Conservation (phyloP, 1,140 invertebrate species). For the Chymomyza costata region DNA sequence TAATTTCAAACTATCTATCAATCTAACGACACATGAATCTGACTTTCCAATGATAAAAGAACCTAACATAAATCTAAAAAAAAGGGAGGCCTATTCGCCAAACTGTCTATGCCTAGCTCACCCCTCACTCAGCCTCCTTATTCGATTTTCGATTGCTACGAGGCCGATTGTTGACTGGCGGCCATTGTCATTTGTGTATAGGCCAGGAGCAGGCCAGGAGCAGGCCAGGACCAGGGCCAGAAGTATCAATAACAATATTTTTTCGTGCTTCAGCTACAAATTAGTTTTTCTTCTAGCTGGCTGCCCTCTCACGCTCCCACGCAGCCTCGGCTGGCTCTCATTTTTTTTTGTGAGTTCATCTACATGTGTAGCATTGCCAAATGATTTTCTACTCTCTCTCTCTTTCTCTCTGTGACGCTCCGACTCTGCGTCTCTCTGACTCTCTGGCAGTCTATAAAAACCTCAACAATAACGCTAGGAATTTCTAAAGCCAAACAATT, state of each 20-base stretch:
- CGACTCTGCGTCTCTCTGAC: neutral
- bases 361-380: no score
- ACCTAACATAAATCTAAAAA: no score
- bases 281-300: slow-evolving; percentile 50
- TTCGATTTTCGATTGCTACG: no score
- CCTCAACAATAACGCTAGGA: slow-evolving; percentile 61
- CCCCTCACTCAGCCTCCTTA: no score
- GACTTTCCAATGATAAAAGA: slow-evolving; percentile 14
- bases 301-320: neutral
- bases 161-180: slow-evolving; percentile 22
- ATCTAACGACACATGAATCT: slow-evolving; percentile 28
- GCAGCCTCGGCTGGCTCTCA: no score
- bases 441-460: slow-evolving; percentile 52
- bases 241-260: slow-evolving; percentile 71
- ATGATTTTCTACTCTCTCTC: no score
- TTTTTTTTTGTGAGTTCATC: no score
- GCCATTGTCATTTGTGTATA: slow-evolving; percentile 41
- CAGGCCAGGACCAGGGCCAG: no score
- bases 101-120: no score
- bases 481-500: slow-evolving; percentile 68
- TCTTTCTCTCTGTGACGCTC: no score
- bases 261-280: slow-evolving; percentile 45
- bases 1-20: slow-evolving; percentile 49
- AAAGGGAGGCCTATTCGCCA: no score
- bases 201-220: no score